These are phyloP conservation scores for Muraenolepis orangiensis DNA, from an alignment of 2,797 vertebrate species.

Conservation along the genomic window DNA sequence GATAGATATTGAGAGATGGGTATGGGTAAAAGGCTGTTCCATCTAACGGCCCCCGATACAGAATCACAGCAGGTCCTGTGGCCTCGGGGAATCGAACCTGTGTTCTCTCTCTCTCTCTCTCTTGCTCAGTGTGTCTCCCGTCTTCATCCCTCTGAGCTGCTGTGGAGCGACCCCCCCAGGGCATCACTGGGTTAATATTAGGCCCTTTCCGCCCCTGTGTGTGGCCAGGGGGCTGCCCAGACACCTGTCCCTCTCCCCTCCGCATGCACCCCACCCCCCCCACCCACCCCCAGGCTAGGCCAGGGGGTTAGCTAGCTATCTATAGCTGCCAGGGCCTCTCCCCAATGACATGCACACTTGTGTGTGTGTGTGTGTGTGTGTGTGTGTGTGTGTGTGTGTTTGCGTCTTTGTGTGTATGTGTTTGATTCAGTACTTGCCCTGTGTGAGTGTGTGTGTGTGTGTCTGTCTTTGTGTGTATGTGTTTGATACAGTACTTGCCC, in stretches of 20 bases:
- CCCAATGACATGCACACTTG: constrained; percentile 32
- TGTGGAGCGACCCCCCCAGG: background rate
- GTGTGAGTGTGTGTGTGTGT: constrained; percentile 31
- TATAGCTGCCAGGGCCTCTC: constrained; percentile 52
- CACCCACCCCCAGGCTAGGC: constrained; percentile 41
- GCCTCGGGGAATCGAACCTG: too few relatives aligned
- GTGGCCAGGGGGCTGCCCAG: too few relatives aligned
- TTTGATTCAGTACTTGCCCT: too few relatives aligned
- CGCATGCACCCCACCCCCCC: constrained; percentile 44
- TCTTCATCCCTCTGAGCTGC: too few relatives aligned
- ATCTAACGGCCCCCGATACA: too few relatives aligned
- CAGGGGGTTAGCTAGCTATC: constrained; percentile 49
- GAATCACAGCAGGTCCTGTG: too few relatives aligned
- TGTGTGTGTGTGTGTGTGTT: constrained; percentile 7
- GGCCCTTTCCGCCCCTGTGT: too few relatives aligned
- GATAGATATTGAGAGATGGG: too few relatives aligned
- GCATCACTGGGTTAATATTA: background rate
- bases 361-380: constrained; percentile 29
- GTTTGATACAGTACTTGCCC: too few relatives aligned
- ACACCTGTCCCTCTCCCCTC: constrained; percentile 50
- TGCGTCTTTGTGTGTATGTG: background rate
- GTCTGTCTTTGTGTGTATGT: constrained; percentile 24
- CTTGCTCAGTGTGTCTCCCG: too few relatives aligned
- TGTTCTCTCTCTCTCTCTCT: too few relatives aligned
- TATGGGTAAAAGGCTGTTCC: too few relatives aligned